phyloP scores from a whole-genome alignment of 2,888 invertebrate species.

The Nemoura dubitans region DNA sequence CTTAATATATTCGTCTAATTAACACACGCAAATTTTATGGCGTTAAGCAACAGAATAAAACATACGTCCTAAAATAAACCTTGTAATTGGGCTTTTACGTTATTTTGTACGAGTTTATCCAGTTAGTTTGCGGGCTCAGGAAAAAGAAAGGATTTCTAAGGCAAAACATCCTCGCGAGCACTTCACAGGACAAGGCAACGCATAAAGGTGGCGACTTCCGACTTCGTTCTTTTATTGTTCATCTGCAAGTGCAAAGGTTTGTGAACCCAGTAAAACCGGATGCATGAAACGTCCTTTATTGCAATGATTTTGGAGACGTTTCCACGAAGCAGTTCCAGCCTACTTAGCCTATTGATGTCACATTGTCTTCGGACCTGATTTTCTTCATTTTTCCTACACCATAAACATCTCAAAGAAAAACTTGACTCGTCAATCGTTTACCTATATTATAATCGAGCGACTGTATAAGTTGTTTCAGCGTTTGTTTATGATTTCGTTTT shows the following conservation, averaged over 20 bases:
- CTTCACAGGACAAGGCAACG: not conserved
- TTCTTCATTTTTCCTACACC: not conserved
- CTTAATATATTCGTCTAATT: not conserved
- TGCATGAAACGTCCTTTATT: not conserved
- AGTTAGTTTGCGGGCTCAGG: no score
- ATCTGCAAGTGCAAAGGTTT: not conserved
- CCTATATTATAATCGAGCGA: not conserved
- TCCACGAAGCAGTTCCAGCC: not conserved
- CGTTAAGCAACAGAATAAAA: no score
- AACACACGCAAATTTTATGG: not conserved
- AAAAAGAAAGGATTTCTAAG: not conserved
- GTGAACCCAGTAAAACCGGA: slow-evolving; percentile 12
- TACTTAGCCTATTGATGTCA: not conserved
- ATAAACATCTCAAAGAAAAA: not conserved
- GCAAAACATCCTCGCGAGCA: not conserved
- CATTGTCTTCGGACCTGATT: slow-evolving; percentile 1
- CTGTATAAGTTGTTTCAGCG: not conserved
- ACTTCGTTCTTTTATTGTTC: not conserved
- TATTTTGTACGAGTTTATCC: no score
- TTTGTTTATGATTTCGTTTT: slow-evolving; percentile 12
- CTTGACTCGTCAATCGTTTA: not conserved
- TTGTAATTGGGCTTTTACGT: no score
- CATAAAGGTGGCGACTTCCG: not conserved
- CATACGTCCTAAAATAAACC: no score
- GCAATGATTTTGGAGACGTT: not conserved